Percentiles rank a stretch among this genome's conserved stretches.
These are phyloP conservation scores for Microtus richardsoni DNA, from an alignment of 2,113 vertebrate species.

Conservation along the genomic window DNA sequence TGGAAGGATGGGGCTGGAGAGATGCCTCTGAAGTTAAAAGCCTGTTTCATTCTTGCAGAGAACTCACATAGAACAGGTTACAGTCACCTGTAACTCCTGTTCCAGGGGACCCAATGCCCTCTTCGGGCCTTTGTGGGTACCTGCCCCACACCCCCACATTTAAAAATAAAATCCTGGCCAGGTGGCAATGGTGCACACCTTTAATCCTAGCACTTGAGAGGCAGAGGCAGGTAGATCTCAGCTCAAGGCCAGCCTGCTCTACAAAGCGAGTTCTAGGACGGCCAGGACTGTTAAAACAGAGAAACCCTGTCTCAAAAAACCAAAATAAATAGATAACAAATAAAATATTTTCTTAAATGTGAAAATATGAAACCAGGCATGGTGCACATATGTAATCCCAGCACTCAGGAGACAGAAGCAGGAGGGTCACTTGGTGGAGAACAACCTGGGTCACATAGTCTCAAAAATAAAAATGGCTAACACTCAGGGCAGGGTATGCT, in stretches of 20 bases:
- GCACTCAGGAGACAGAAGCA: background rate
- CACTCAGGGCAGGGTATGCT: background rate
- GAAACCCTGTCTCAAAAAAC: too few species aligned
- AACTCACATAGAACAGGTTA: background rate
- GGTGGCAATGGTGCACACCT: too few species aligned
- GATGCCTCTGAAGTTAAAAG: background rate
- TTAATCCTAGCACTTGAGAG: too few species aligned
- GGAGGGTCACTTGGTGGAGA: background rate
- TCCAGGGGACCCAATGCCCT: background rate
- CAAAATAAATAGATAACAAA: too few species aligned
- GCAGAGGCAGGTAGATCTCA: too few species aligned
- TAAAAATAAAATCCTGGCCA: background rate
- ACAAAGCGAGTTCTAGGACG: too few species aligned
- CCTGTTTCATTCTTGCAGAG: background rate
- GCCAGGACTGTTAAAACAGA: too few species aligned
- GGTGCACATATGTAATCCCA: background rate
- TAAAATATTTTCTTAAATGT: too few species aligned
- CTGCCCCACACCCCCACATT: background rate
- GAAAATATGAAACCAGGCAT: background rate
- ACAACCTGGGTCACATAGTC: background rate
- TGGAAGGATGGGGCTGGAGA: background rate
- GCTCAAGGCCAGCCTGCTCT: too few species aligned
- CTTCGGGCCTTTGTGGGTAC: background rate
- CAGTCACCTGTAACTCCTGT: too few species aligned
- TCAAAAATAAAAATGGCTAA: background rate